phyloP scores from a whole-genome alignment of 2,888 invertebrate species.

The Cremastinae sp. region DNA sequence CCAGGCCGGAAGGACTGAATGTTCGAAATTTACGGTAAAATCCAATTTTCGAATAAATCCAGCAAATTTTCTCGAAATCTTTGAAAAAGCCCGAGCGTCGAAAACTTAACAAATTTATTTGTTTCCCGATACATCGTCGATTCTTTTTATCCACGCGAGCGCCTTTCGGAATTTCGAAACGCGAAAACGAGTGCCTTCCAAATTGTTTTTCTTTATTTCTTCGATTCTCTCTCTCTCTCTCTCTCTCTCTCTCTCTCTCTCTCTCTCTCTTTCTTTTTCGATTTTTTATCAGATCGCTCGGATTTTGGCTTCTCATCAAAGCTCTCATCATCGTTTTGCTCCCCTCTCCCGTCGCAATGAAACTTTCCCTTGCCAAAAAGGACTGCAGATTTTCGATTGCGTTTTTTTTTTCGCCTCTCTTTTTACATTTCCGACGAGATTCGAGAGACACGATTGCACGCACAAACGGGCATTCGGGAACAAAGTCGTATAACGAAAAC shows the following conservation, averaged over 20 bases:
- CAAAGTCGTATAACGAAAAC: conserved; percentile 3
- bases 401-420: conserved; percentile 1
- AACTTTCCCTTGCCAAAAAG: conserved; percentile 34
- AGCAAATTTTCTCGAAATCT: no score
- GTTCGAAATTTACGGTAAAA: no score
- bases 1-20: no score
- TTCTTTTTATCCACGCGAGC: no score
- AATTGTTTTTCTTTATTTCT: neutral
- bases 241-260: no score
- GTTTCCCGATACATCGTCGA: no score
- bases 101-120: no score
- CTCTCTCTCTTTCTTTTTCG: no score
- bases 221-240: neutral
- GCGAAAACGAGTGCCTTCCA: no score
- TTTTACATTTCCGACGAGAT: conserved; percentile 9
- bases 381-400: conserved; percentile 23
- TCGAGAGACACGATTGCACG: conserved; percentile 33
- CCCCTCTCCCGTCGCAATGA: neutral
- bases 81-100: no score
- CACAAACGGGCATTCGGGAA: conserved; percentile 34
- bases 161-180: no score
- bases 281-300: neutral
- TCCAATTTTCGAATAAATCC: no score
- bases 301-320: conserved; percentile 2
- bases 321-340: conserved; percentile 9